phyloP scores from a whole-genome alignment of 2,797 vertebrate genomes.

The Notolabrus celidotus region DNA sequence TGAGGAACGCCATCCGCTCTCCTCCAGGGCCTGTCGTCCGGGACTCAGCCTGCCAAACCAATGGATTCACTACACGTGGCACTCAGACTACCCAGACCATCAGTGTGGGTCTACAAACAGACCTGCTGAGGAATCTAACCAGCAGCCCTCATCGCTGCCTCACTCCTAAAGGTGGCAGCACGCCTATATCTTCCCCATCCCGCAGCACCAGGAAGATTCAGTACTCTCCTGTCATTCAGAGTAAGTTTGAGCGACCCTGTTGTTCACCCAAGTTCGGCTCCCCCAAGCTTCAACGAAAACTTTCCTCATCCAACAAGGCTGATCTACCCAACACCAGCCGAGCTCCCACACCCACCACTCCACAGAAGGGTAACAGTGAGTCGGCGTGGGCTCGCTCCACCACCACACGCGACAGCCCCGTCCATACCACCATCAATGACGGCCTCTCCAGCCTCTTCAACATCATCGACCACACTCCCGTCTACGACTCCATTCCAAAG shows the following conservation, averaged over 20 bases:
- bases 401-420: conserved; percentile 96
- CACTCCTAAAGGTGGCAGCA: conserved; percentile 92
- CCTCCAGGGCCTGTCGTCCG: conserved; percentile 80
- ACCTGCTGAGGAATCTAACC: conserved; percentile 90
- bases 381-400: conserved; percentile 99
- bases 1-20: conserved; percentile 90
- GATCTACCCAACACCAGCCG: conserved; percentile 85
- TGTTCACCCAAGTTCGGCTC: conserved; percentile 98
- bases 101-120: conserved; percentile 95
- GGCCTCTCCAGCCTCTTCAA: conserved; percentile 99
- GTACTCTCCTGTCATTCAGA: conserved; percentile 93
- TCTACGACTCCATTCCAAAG: conserved; percentile 89
- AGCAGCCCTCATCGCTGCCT: conserved; percentile 98
- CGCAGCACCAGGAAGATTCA: conserved; percentile 92
- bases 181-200: conserved; percentile 95
- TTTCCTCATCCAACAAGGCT: conserved; percentile 83
- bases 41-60: conserved; percentile 95
- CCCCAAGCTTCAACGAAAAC: conserved; percentile 95
- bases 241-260: conserved; percentile 96
- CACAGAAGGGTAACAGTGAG: conserved; percentile 94
- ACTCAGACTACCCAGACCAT: conserved; percentile 95
- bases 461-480: conserved; percentile 96
- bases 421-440: conserved; percentile 97
- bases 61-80: conserved; percentile 89
- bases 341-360: conserved; percentile 80